These are phyloP conservation scores for Myotis findleyi DNA, from an alignment of 2,797 vertebrate genomes.

Conservation along the genomic window DNA sequence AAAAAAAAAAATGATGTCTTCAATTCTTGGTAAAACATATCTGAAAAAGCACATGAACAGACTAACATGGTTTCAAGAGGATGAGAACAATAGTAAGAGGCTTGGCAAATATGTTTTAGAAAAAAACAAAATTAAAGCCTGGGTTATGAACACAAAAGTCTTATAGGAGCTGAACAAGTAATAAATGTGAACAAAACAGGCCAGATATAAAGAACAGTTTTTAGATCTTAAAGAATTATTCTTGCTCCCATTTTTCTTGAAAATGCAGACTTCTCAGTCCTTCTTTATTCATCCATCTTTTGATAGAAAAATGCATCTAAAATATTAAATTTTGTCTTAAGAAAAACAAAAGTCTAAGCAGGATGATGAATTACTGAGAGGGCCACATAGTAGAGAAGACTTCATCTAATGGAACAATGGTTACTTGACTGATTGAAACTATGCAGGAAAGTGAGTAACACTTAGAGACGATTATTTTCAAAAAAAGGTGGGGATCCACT, in stretches of 20 bases:
- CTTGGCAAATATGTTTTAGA: not conserved
- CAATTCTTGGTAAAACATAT: not conserved
- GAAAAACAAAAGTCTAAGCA: constrained; percentile 18
- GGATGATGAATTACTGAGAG: not conserved
- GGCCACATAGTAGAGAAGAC: not conserved
- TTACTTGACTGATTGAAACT: not conserved
- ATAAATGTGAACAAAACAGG: not conserved
- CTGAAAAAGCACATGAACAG: not conserved
- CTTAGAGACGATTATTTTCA: not conserved
- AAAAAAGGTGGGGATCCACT: not conserved
- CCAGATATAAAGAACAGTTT: not conserved
- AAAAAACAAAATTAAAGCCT: constrained; percentile 12
- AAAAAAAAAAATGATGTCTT: not conserved
- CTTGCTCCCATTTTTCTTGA: not conserved
- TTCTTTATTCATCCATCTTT: not conserved
- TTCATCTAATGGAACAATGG: not conserved
- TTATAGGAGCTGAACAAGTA: not conserved
- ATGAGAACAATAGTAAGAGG: not conserved
- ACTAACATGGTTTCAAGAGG: not conserved
- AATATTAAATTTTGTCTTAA: not conserved
- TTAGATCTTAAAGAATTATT: not conserved
- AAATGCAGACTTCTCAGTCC: not conserved
- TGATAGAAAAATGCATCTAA: not conserved
- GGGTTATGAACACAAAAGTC: not conserved
- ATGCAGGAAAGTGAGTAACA: not conserved